phyloP scores from a whole-genome alignment of 2,113 vertebrate genomes.

The Saguinus midas region DNA sequence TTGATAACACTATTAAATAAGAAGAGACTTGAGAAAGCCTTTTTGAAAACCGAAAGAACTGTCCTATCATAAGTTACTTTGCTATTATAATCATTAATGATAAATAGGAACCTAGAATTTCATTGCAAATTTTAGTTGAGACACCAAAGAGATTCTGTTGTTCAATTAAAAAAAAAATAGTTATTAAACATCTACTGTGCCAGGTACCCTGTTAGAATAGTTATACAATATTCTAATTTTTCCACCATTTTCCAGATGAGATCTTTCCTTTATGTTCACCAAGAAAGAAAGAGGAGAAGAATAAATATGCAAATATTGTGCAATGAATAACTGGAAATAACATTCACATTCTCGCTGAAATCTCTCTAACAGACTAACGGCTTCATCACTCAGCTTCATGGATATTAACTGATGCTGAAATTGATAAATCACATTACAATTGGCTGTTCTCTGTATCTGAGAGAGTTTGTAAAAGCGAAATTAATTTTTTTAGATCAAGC shows the following conservation, averaged over 20 bases:
- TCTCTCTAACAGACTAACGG: neutral
- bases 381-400: neutral
- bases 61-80: neutral
- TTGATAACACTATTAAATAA: neutral
- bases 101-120: neutral
- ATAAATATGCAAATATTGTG: neutral
- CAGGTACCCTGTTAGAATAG: slow-evolving; percentile 13
- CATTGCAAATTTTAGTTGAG: neutral
- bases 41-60: neutral
- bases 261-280: too few relatives aligned
- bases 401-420: slow-evolving; percentile 25
- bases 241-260: neutral
- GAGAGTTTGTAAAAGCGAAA: neutral
- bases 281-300: neutral
- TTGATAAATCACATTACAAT: slow-evolving; percentile 47
- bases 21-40: neutral
- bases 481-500: slow-evolving; percentile 49
- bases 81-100: neutral
- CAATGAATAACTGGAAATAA: slow-evolving; percentile 8
- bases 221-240: slow-evolving; percentile 11
- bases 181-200: slow-evolving; percentile 30
- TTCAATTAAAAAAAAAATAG: slow-evolving; percentile 16
- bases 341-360: neutral
- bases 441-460: slow-evolving; percentile 30
- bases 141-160: neutral